Evolutionary conservation across 2,113 vertebrate species (phyloP), one percentile per base, ranked within the genome.

Genomic region (Xyliphius kryptos): DNA sequence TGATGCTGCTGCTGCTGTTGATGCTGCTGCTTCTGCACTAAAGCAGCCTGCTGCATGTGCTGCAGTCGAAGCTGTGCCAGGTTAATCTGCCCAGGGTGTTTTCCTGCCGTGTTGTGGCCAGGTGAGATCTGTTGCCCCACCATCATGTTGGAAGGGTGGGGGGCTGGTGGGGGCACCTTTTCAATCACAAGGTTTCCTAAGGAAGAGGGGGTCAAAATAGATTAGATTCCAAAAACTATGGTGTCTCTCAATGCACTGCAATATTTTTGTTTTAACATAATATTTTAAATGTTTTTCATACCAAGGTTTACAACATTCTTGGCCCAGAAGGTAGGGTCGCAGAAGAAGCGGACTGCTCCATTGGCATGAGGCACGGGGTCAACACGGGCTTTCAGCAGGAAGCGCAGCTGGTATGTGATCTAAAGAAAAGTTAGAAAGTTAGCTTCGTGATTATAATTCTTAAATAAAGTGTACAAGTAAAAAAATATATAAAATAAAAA

Each of bases 281-380:
- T n/a, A n/a, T n/a, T n/a, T n/a, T n/a, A n/a, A n/a, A n/a, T n/a
- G n/a, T n/a, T 2, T 1, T 6, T 46, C 9, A 46, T 80, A 99
- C 96, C 96, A 79, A 99, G 81, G 79, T 98, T 99, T 44, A 96
- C 91, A 15, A 98, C 95, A 1, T 99, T 99, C 87, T 97, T 98
- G 69, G 96, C 96, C 95, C 95, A 99, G 81, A 99, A 98, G 0
- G 94, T 99, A 17, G 95, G 95, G 73, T 99, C 96, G 69, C 96
- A 99, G 70, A 97, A 95, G 81, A 99, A 99, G 58, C 92, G 91
- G 21, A 99, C 90, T 0, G 91, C 90, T 69, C 95, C 95, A 17
- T 97, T 97, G 72, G 92, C 91, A 77, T 91, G 90, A 2, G 95
- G 95, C 2, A 92, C 92, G 1, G 92, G 91, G 57, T 99, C 96